Evolutionary conservation across 64 coral and sea anemone genomes (phyloP).

Genomic region (Pocillopora verrucosa): DNA sequence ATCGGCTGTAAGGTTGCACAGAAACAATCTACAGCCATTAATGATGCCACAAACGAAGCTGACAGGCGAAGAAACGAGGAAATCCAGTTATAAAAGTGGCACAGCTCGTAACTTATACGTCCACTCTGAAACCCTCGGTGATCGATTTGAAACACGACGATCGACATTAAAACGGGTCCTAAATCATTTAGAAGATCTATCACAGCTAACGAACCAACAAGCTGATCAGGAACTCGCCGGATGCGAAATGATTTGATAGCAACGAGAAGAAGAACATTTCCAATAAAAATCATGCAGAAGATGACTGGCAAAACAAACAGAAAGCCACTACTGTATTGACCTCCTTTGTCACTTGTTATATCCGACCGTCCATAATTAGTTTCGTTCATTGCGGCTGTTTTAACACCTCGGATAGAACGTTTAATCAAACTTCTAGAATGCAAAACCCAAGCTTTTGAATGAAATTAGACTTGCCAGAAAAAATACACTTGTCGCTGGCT

Average conservation of each 20-base stretch:
- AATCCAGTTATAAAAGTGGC: conserved; percentile 58
- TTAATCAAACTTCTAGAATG: too few species aligned
- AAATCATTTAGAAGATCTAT: conserved; percentile 66
- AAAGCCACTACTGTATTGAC: background rate
- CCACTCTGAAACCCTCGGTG: conserved; percentile 29
- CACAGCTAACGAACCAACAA: conserved; percentile 48
- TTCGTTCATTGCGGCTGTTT: background rate
- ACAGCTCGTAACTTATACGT: conserved; percentile 5
- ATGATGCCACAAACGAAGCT: conserved; percentile 43
- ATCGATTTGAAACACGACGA: conserved; percentile 18
- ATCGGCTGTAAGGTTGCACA: conserved; percentile 46
- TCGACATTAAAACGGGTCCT: conserved; percentile 40
- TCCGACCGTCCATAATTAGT: background rate
- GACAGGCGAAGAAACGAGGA: conserved; percentile 49
- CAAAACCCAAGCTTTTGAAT: too few species aligned
- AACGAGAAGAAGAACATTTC: conserved; percentile 58
- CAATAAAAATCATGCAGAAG: conserved; percentile 44
- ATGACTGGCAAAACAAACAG: conserved; percentile 53
- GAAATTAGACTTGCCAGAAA: too few species aligned
- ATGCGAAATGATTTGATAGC: conserved; percentile 38
- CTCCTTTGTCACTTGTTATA: background rate
- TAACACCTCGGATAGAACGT: background rate
- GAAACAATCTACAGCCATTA: conserved; percentile 55
- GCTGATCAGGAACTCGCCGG: conserved; percentile 53
- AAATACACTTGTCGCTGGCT: too few species aligned